Percentiles rank a stretch among this genome's conserved stretches.
Evolutionary conservation across 2,113 vertebrate genomes (phyloP).

Genomic region (Drymodes brunneopygia): DNA sequence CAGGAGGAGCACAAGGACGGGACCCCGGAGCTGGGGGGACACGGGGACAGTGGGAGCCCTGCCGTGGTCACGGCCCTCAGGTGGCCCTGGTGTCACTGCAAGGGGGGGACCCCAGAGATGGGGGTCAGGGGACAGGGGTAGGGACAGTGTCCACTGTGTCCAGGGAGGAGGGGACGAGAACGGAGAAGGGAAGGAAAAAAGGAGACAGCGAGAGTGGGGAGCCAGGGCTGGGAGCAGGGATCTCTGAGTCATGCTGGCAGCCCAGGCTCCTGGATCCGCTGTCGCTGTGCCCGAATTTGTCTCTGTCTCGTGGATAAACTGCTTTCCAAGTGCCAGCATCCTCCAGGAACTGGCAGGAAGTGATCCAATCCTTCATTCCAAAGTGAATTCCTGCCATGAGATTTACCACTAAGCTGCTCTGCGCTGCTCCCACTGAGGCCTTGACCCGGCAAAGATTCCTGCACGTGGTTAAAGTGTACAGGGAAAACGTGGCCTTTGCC

Average conservation of each 20-base stretch:
- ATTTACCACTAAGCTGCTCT: background rate
- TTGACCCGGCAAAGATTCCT: background rate
- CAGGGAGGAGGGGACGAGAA: background rate
- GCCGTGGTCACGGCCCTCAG: background rate
- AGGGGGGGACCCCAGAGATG: background rate
- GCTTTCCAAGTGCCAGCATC: background rate
- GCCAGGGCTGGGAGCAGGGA: background rate
- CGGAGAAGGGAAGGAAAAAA: background rate
- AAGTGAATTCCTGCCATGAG: background rate
- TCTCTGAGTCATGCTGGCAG: background rate
- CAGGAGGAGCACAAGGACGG: background rate
- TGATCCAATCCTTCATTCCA: background rate
- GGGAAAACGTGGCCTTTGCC: background rate
- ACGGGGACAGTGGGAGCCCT: background rate
- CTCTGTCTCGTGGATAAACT: background rate
- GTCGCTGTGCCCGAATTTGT: background rate
- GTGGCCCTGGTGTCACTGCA: background rate
- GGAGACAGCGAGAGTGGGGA: background rate
- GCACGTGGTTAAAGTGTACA: background rate
- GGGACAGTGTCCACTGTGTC: accelerated
- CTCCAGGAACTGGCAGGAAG: background rate
- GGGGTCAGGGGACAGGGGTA: background rate
- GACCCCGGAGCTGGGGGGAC: background rate
- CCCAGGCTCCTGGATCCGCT: background rate
- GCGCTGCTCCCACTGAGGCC: accelerated